Evolutionary conservation across 2,888 invertebrate genomes (phyloP), one percentile per base, ranked within the genome.

Genomic region (Mayetiola destructor): DNA sequence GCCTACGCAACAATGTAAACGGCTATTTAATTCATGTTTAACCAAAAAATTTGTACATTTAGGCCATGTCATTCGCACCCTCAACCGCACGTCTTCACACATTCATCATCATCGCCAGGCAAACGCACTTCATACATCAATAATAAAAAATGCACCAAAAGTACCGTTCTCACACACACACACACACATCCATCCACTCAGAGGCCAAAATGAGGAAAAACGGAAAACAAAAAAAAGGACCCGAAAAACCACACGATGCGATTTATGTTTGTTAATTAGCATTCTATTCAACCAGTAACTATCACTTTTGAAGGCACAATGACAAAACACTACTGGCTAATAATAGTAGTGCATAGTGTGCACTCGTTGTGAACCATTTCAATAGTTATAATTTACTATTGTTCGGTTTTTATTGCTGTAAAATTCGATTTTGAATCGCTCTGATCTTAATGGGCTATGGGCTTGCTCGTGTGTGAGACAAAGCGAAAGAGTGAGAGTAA

Each of bases 231-330:
- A 14, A 37, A 12, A 37, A 37, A 37, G n/a, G 37, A n/a, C n/a
- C n/a, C n/a, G n/a, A 14, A 37, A 37, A 37, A 37, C 37, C 37
- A 37, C n/a, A n/a, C n/a, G n/a, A 40, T 21, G 48, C 48, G 29
- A 48, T 48, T 27, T 48, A n/a, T n/a, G n/a, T 27, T 27, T 48
- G 48, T 48, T 48, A 48, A 48, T 48, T 48, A 48, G 48, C 48
- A 27, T 48, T 48, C 48, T 48, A 48, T 48, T 48, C 48, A 48
- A 48, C 48, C 48, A 48, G 48, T 48, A 48, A 48, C 48, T n/a
- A n/a, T n/a, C n/a, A n/a, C n/a, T n/a, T n/a, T n/a, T n/a, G n/a
- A n/a, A n/a, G n/a, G n/a, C n/a, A n/a, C n/a, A n/a, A n/a, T n/a
- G n/a, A n/a, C n/a, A n/a, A n/a, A n/a, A n/a, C n/a, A n/a, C n/a